Evolutionary conservation across 2,888 invertebrate species (phyloP).

Genomic region (Machimus atricapillus): DNA sequence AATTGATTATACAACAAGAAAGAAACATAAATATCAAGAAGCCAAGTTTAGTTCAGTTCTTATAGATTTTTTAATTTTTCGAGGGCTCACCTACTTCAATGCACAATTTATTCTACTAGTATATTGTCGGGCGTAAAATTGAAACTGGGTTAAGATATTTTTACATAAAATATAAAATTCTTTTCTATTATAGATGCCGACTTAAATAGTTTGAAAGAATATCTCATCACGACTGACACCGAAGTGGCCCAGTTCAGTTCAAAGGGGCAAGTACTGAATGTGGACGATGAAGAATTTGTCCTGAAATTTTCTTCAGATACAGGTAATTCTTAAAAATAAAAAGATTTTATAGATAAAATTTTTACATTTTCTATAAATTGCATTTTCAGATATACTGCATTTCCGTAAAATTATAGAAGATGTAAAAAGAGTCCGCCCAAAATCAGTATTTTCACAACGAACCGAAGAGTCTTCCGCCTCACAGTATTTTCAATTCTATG

Average conservation of each 20-base stretch:
- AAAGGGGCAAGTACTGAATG: slow-evolving; percentile 57
- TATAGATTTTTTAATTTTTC: too few species aligned
- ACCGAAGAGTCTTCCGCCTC: slow-evolving; percentile 98
- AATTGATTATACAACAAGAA: too few species aligned
- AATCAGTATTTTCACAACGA: slow-evolving; percentile 90
- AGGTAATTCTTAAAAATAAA: slow-evolving; percentile 49
- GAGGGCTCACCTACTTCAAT: too few species aligned
- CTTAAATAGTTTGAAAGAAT: slow-evolving; percentile 56
- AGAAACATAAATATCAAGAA: background rate
- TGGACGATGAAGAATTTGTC: slow-evolving; percentile 59
- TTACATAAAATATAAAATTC: background rate
- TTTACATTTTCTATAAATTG: background rate
- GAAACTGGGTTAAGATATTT: background rate
- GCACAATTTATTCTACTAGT: background rate
- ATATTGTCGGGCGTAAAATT: background rate
- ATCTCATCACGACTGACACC: slow-evolving; percentile 58
- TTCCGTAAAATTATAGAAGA: slow-evolving; percentile 61
- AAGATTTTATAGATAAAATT: background rate
- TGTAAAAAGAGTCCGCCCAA: slow-evolving; percentile 60
- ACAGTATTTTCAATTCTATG: slow-evolving; percentile 99
- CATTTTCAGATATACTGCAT: slow-evolving; percentile 55
- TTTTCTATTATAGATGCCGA: slow-evolving; percentile 51
- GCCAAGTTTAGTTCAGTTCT: background rate
- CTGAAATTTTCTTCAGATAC: slow-evolving; percentile 57
- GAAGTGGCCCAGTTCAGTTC: slow-evolving; percentile 59